A percentile compares a stretch with the other conserved stretches of the same genome.
These are phyloP conservation scores for Elymnias hypermnestra DNA, from an alignment of 1,140 invertebrate species.

Conservation along the genomic window DNA sequence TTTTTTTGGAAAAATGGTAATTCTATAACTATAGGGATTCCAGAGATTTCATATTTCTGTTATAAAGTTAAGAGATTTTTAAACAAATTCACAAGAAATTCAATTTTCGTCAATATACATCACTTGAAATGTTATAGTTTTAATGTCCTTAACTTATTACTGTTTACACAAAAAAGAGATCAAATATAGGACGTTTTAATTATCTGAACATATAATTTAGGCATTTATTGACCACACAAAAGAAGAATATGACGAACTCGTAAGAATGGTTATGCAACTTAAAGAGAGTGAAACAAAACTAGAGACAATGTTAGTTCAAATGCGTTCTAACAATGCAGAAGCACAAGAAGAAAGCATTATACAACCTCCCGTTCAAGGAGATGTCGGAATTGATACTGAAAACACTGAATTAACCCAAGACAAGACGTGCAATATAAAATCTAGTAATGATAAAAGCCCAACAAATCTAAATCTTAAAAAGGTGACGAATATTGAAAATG, in stretches of 20 bases:
- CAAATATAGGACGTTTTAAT: too few species aligned
- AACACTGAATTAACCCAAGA: constrained; percentile 29
- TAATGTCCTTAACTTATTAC: too few species aligned
- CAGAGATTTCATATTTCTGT: too few species aligned
- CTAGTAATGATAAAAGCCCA: constrained; percentile 31
- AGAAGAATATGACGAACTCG: constrained; percentile 71
- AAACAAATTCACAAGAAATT: too few species aligned
- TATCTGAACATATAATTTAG: constrained; percentile 54
- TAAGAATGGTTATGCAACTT: constrained; percentile 67
- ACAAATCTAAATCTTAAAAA: constrained; percentile 48
- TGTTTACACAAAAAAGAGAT: too few species aligned
- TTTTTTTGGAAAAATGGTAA: too few species aligned
- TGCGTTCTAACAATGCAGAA: constrained; percentile 45
- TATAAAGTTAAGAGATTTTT: too few species aligned
- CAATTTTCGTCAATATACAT: too few species aligned
- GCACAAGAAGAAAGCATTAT: constrained; percentile 35
- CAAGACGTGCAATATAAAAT: constrained; percentile 34
- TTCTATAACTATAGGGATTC: too few species aligned
- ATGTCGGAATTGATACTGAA: constrained; percentile 6
- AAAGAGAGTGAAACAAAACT: constrained; percentile 72
- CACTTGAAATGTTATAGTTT: too few species aligned
- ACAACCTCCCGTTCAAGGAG: constrained; percentile 13
- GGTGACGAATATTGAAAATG: constrained; percentile 66
- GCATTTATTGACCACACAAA: constrained; percentile 69
- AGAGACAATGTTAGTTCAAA: constrained; percentile 46